A percentile compares a stretch with the other conserved stretches of the same genome.
Conservation (phyloP, 2,888 invertebrate species). For the Ornithoptera alexandrae region DNA sequence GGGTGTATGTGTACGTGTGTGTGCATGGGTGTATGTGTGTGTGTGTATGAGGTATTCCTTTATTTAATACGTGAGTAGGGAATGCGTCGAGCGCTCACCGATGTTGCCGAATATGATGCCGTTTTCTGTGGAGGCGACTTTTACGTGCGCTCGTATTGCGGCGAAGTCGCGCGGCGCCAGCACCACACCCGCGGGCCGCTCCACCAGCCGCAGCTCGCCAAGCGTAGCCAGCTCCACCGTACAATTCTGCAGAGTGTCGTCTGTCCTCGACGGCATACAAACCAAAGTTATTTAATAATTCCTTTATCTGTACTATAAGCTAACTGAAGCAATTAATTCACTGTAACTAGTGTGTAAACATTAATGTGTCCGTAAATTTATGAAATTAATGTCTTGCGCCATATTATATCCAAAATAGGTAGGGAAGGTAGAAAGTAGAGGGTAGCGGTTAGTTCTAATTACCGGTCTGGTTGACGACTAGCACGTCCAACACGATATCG, state of each 20-base stretch:
- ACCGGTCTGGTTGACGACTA: conserved; percentile 98
- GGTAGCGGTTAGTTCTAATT: conserved; percentile 31
- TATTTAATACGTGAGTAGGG: too few species aligned
- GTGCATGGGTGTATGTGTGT: too few species aligned
- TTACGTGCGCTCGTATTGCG: conserved; percentile 98
- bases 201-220: conserved; percentile 98
- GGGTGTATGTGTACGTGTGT: too few species aligned
- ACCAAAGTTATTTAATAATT: too few species aligned
- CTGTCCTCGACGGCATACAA: conserved; percentile 44
- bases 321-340: too few species aligned
- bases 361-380: too few species aligned
- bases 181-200: conserved; percentile 97
- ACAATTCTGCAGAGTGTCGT: conserved; percentile 98
- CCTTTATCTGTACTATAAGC: too few species aligned
- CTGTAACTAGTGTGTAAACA: too few species aligned
- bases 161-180: conserved; percentile 98
- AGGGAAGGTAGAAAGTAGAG: neutral
- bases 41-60: too few species aligned
- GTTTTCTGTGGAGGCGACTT: conserved; percentile 99
- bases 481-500: conserved; percentile 98
- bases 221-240: conserved; percentile 98
- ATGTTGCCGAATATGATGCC: conserved; percentile 99
- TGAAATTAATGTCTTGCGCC: too few species aligned
- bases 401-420: too few species aligned
- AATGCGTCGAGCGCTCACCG: conserved; percentile 73